Base-by-base conservation (phyloP, 2,888 invertebrate species). In the Selenia dentaria region DNA sequence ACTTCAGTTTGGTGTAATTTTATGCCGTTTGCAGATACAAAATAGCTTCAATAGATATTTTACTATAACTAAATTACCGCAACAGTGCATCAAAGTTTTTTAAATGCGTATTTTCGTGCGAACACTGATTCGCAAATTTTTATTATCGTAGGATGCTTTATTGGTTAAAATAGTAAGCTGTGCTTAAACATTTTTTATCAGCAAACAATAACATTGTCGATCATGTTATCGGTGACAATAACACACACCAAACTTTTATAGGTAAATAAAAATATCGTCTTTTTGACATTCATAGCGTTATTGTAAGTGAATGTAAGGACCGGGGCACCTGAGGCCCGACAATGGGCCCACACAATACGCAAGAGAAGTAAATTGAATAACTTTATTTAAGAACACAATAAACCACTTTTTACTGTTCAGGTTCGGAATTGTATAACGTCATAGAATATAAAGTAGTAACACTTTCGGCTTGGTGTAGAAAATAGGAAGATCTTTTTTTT, bases 321-420 rank as follows among this genome's bases (percentile, higher is more conserved):
- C 60, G 67, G 62, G 45, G 67, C 85, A 86, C 85, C 85, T 85
- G 85, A 59, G 78, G 69, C 73, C 73, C 64, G 48, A 64, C 85
- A 86, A 86, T 81, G 69, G 82, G 63, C 70, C 70, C 64, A 57
- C 70, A 85, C 85, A 87, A 86, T 84, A 74, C 77, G 70, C 32
- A 20, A 33, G 67, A 71, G 75, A 76, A 80, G 78, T 76, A 82
- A 81, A 83, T 80, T 80, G 85, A 87, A 88, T 86, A 85, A 85
- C 84, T 87, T 87, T 87, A 86, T 88, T 86, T 85, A 81, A 79
- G 84, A 85, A 86, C 83, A 87, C 85, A 88, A 86, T 87, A 86
- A 86, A 86, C 82, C 84, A 87, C 86, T 86, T 86, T 83, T 85
- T 85, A 79, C 72, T 71, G 74, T 70, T 79, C 79, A 82, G 77